A percentile compares a stretch with the other conserved stretches of the same genome.
Conservation (phyloP, 1,140 invertebrate species). For the Elysia chlorotica region DNA sequence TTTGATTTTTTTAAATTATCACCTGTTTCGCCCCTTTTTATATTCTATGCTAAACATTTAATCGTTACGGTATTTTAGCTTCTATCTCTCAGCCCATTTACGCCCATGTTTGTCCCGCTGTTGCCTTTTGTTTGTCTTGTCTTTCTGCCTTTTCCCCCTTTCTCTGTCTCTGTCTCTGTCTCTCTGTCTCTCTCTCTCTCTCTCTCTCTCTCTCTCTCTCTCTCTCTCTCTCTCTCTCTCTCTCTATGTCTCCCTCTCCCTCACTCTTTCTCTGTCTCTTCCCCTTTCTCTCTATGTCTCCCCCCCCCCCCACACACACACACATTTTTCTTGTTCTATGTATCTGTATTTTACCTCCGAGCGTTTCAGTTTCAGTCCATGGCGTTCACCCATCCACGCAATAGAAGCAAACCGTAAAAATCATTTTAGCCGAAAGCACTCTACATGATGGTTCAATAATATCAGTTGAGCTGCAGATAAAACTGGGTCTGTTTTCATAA, state of each 20-base stretch:
- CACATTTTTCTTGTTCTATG: too few species aligned
- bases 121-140: neutral
- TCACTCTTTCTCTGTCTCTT: neutral
- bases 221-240: neutral
- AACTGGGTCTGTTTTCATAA: too few species aligned
- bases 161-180: neutral
- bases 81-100: neutral
- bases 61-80: neutral
- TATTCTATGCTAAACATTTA: too few species aligned
- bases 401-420: too few species aligned
- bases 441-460: too few species aligned
- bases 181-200: slow-evolving; percentile 2
- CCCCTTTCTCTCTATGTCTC: neutral
- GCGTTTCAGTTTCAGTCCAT: too few species aligned
- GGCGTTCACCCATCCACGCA: too few species aligned
- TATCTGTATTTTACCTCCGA: too few species aligned
- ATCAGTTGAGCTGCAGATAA: too few species aligned
- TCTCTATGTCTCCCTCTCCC: neutral
- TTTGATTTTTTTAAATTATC: too few species aligned
- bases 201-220: neutral
- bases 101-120: neutral
- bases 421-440: too few species aligned
- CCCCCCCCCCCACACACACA: neutral
- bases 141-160: neutral
- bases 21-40: too few species aligned